phyloP scores from a whole-genome alignment of 2,888 invertebrate species.

The Orthosia cruda region DNA sequence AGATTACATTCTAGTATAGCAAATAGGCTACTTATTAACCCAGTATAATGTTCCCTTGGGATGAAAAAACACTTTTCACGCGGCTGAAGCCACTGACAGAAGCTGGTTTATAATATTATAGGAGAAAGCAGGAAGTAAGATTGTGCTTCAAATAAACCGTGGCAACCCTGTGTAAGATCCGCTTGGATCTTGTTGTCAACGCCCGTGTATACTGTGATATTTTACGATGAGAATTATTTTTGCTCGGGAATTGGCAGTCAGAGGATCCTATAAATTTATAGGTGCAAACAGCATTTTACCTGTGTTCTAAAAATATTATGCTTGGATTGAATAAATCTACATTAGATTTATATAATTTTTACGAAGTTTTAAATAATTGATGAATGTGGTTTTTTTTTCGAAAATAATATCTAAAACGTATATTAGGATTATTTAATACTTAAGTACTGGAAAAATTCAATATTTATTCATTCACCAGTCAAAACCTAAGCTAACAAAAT shows the following conservation, averaged over 20 bases:
- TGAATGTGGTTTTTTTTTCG: no score
- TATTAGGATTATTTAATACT: no score
- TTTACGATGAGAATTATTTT: conserved; percentile 72
- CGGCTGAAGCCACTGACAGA: no score
- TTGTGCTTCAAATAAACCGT: background rate
- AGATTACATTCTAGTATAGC: no score
- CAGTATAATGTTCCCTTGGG: no score
- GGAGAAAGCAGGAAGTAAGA: background rate
- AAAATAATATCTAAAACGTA: no score
- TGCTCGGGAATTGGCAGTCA: conserved; percentile 67
- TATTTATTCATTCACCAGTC: no score
- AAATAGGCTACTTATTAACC: no score
- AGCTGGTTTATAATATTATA: no score
- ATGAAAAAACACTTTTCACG: no score
- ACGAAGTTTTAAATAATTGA: background rate
- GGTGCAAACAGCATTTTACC: conserved; percentile 58
- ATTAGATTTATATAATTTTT: conserved; percentile 5
- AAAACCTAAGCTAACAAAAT: no score
- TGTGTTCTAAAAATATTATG: conserved; percentile 18
- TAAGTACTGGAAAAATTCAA: no score
- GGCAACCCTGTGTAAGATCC: conserved; percentile 49
- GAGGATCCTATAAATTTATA: conserved; percentile 56
- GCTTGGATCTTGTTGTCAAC: conserved; percentile 69
- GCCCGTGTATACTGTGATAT: conserved; percentile 69
- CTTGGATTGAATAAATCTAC: conserved; percentile 24